Conservation (phyloP, 1,140 invertebrate species). For the Drosophila micromelanica region DNA sequence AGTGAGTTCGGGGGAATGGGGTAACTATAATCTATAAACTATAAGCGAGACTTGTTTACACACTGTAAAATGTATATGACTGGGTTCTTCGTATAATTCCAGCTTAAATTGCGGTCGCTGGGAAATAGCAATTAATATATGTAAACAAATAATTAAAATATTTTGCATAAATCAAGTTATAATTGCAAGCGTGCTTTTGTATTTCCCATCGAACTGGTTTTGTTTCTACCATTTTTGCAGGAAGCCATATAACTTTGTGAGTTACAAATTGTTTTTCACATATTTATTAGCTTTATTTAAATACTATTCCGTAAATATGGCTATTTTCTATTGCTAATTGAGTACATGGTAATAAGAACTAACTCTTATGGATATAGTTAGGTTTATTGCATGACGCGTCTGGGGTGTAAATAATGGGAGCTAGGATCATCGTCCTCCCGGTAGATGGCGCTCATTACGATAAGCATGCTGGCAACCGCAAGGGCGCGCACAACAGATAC, state of each 20-base stretch:
- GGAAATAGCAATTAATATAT: not conserved
- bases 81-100: not conserved
- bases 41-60: slow-evolving; percentile 9
- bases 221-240: not conserved
- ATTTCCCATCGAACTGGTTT: not conserved
- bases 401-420: slow-evolving; percentile 63
- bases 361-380: not conserved
- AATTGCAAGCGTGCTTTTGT: not conserved
- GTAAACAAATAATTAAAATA: not conserved
- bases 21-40: too few species aligned
- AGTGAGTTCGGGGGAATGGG: not conserved
- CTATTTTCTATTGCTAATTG: not conserved
- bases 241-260: not conserved
- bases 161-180: slow-evolving; percentile 2
- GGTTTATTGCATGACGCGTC: slow-evolving; percentile 49
- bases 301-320: not conserved
- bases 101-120: not conserved
- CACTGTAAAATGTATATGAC: not conserved
- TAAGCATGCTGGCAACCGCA: slow-evolving; percentile 39
- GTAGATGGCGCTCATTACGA: slow-evolving; percentile 62
- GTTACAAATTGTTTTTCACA: not conserved
- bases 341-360: slow-evolving; percentile 3
- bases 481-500: slow-evolving; percentile 21
- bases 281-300: not conserved
- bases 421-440: slow-evolving; percentile 45